Percentiles rank a stretch among this genome's conserved stretches.
These are phyloP conservation scores for Tamias sibiricus DNA, from an alignment of 2,113 vertebrate genomes.

Conservation along the genomic window DNA sequence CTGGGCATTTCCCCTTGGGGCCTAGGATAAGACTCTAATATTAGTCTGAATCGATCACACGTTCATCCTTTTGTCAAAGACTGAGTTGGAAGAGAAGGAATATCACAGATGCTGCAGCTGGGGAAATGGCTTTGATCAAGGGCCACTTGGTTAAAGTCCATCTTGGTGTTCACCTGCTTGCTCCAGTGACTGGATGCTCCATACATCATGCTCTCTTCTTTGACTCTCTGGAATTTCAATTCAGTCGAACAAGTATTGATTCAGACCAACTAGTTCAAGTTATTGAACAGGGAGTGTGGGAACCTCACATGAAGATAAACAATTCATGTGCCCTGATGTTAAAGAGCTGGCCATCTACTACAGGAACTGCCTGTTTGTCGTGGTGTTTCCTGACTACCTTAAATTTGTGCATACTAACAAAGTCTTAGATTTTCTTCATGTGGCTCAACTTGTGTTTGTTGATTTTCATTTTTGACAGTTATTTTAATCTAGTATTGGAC, in stretches of 20 bases:
- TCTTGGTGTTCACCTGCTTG: not conserved
- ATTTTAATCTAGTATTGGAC: not conserved
- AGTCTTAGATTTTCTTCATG: not conserved
- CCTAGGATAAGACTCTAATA: not conserved
- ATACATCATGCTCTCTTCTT: not conserved
- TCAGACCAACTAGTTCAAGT: not conserved
- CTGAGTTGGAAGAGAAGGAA: not conserved
- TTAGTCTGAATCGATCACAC: not conserved
- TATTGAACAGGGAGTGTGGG: not conserved
- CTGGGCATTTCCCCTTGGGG: not conserved
- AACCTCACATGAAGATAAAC: not conserved
- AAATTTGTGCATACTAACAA: not conserved
- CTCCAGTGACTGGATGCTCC: not conserved
- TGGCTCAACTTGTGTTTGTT: not conserved
- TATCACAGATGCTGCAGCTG: not conserved
- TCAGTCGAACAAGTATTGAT: slow-evolving; percentile 15
- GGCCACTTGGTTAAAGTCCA: not conserved
- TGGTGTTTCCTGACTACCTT: not conserved
- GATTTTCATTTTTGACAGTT: not conserved
- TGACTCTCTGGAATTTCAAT: not conserved
- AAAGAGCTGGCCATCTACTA: not conserved
- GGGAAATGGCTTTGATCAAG: not conserved
- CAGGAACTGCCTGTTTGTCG: not conserved
- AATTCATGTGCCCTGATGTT: not conserved
- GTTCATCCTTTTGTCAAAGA: not conserved